Conservation (phyloP, 2,797 vertebrate species). For the Sebastes diaconus region DNA sequence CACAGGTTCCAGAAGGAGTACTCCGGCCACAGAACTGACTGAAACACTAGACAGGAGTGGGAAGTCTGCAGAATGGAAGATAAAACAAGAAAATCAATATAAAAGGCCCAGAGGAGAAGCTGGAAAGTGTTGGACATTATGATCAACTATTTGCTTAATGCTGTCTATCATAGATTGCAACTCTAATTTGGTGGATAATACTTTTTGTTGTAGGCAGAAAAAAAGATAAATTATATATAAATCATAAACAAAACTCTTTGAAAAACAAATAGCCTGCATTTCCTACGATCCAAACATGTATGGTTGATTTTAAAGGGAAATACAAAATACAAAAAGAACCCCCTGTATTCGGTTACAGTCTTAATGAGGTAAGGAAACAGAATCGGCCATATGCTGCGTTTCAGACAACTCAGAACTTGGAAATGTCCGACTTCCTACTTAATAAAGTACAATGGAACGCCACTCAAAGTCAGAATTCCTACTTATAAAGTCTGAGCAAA, state of each 20-base stretch:
- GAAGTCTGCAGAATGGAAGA: constrained; percentile 85
- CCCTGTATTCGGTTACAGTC: neutral
- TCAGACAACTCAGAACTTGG: too few species aligned
- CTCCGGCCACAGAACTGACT: constrained; percentile 95
- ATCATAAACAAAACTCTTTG: neutral
- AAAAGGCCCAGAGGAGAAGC: neutral
- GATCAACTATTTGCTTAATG: neutral
- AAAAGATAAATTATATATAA: neutral
- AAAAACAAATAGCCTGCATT: neutral
- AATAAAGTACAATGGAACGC: too few species aligned
- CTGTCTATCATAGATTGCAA: neutral
- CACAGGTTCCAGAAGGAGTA: constrained; percentile 99
- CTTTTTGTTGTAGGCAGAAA: neutral
- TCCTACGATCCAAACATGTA: neutral
- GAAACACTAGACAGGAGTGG: constrained; percentile 96
- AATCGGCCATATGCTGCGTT: neutral
- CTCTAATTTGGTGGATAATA: neutral
- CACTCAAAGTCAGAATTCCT: too few species aligned
- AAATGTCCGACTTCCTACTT: too few species aligned
- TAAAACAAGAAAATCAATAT: neutral
- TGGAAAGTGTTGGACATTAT: neutral
- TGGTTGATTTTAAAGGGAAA: neutral
- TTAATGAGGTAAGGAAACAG: neutral
- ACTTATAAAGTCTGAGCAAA: too few species aligned
- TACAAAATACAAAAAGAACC: neutral